Base-by-base conservation (phyloP, 2,888 invertebrate genomes). In the Drosophila demipolita region DNA sequence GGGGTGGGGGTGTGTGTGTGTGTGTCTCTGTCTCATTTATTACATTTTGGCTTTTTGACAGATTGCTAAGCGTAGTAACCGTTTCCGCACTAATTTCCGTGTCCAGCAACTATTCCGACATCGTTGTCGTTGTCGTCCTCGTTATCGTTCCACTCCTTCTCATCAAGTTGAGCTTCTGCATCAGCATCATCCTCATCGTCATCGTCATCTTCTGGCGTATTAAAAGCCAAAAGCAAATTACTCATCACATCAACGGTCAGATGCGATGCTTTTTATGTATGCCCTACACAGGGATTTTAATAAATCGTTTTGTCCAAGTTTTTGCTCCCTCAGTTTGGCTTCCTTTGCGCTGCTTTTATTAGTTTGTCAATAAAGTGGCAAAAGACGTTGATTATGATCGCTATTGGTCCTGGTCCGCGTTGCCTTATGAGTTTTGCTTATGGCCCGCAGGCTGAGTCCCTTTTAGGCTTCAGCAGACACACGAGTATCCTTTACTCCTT, bases 221-320 rank as follows among this genome's bases (percentile, higher is more conserved):
- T 91, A 91, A 91, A 86, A 83, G 90, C 85, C 90, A 85, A 89
- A 81, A 89, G 89, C 91, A 91, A 91, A 91, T 91, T 91, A 91
- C 91, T 91, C 91, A 91, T 91, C 90, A 90, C 76, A 86, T 91
- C 88, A 88, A 86, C 81, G 80, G 85, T 71, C 87, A 75, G 80
- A 54, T 55, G 76, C 82, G 81, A 68, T 63, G 70, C 82, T 84
- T 90, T 85, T 79, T 78, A 87, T 83, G 54, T 73, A 77, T 74
- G 72, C 77, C 70, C 68, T 70, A 63, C 75, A 71, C 72, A 78
- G 54, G 79, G 83, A 89, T 90, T 90, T 91, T 91, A 91, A 91
- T 91, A 91, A 91, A 91, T 91, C 87, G 91, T 89, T 87, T 81
- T 75, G 77, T 74, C 73, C 61, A 60, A 71, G 63, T 17, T 40